A percentile compares a stretch with the other conserved stretches of the same genome.
phyloP scores from a whole-genome alignment of 2,113 vertebrate genomes.

The Peromyscus polionotus region DNA sequence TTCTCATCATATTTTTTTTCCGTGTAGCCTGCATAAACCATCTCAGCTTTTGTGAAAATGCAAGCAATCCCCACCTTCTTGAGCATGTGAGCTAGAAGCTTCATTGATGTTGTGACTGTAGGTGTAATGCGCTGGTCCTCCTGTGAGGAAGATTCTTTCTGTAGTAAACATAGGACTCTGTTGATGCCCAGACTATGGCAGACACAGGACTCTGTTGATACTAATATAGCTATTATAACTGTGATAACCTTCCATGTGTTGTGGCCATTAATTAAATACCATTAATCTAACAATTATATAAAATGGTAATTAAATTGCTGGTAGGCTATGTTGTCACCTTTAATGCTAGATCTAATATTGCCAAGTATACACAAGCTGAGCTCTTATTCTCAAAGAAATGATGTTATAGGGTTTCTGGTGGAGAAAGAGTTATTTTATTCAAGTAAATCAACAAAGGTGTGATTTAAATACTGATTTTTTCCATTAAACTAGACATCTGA shows the following conservation, averaged over 20 bases:
- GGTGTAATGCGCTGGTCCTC: background rate
- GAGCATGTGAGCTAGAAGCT: background rate
- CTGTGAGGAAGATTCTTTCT: background rate
- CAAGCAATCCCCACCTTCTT: background rate
- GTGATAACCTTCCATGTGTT: background rate
- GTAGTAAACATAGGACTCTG: background rate
- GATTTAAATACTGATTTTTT: background rate
- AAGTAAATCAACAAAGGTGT: background rate
- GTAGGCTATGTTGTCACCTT: background rate
- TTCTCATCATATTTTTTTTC: background rate
- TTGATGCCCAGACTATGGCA: background rate
- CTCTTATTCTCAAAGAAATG: background rate
- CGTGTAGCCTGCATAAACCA: accelerated
- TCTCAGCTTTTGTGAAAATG: background rate
- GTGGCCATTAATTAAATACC: background rate
- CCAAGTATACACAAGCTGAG: background rate
- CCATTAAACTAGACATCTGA: background rate
- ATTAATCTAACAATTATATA: background rate
- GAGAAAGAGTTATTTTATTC: background rate
- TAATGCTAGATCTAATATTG: background rate
- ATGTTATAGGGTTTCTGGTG: background rate
- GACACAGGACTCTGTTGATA: background rate
- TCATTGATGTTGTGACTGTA: background rate
- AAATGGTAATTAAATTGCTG: background rate
- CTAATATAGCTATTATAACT: background rate